These are phyloP conservation scores for Gordius sp. DNA, from an alignment of 2,888 invertebrate species.

Conservation along the genomic window DNA sequence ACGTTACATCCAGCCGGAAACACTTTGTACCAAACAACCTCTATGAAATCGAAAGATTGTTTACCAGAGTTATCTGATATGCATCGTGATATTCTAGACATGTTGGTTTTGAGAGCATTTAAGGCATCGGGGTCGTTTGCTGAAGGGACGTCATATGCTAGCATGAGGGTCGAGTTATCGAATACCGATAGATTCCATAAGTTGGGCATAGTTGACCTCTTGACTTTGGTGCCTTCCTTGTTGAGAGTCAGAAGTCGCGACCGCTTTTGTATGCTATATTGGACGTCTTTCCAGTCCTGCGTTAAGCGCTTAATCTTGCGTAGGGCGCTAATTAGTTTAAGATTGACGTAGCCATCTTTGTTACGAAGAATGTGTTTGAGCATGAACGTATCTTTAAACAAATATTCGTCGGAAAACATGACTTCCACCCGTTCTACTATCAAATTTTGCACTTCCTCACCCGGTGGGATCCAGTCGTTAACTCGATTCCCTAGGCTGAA, in stretches of 20 bases:
- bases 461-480: conserved; percentile 34
- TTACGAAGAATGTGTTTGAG: conserved; percentile 74
- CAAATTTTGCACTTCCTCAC: conserved; percentile 46
- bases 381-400: conserved; percentile 74
- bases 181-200: not conserved
- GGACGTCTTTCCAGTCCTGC: conserved; percentile 72
- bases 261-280: conserved; percentile 40
- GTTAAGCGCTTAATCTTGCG: conserved; percentile 74
- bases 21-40: conserved; percentile 3
- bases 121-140: not conserved
- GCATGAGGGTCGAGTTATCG: not conserved
- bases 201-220: conserved; percentile 26
- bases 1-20: not conserved
- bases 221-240: conserved; percentile 59
- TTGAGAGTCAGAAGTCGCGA: conserved; percentile 45
- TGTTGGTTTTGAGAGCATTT: not conserved
- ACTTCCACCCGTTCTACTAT: conserved; percentile 68
- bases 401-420: conserved; percentile 78
- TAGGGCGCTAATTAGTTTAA: conserved; percentile 76
- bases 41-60: no score
- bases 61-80: no score
- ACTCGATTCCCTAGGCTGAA: no score
- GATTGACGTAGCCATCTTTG: conserved; percentile 74
- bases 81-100: not conserved
- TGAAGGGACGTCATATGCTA: not conserved